phyloP scores from a whole-genome alignment of 2,888 invertebrate species.

The Clostera curtula region DNA sequence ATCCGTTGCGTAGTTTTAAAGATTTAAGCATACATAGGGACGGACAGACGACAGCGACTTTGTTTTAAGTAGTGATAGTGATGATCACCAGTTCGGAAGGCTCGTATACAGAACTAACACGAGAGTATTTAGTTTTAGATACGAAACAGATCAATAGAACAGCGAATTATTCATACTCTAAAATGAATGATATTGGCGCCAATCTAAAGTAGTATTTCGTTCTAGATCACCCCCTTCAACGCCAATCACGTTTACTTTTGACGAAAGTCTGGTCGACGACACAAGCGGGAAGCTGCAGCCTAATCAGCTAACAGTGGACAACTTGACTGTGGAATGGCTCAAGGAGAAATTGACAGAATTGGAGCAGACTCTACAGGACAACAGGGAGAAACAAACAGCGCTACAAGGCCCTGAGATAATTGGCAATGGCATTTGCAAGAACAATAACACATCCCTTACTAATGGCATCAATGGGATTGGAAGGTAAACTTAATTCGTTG shows the following conservation, averaged over 20 bases:
- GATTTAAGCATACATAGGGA: too few relatives aligned
- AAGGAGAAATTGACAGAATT: constrained; percentile 85
- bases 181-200: neutral
- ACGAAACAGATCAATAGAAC: too few relatives aligned
- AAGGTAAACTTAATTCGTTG: constrained; percentile 35
- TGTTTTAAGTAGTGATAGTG: too few relatives aligned
- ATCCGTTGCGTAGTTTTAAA: too few relatives aligned
- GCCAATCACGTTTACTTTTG: constrained; percentile 88
- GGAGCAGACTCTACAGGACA: constrained; percentile 85
- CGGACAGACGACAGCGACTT: too few relatives aligned
- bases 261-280: constrained; percentile 90
- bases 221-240: constrained; percentile 86
- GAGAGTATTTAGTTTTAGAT: too few relatives aligned
- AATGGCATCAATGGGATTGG: constrained; percentile 75
- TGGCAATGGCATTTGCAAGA: constrained; percentile 67
- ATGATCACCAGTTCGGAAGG: too few relatives aligned
- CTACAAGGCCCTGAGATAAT: constrained; percentile 72
- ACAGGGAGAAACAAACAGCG: constrained; percentile 80
- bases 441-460: constrained; percentile 57
- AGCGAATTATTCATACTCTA: too few relatives aligned
- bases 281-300: constrained; percentile 90
- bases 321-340: constrained; percentile 92
- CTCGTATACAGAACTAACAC: too few relatives aligned
- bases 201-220: constrained; percentile 5
- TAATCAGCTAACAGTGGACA: constrained; percentile 93